Base-by-base conservation (phyloP, 2,888 invertebrate species). In the Sturmia bella region DNA sequence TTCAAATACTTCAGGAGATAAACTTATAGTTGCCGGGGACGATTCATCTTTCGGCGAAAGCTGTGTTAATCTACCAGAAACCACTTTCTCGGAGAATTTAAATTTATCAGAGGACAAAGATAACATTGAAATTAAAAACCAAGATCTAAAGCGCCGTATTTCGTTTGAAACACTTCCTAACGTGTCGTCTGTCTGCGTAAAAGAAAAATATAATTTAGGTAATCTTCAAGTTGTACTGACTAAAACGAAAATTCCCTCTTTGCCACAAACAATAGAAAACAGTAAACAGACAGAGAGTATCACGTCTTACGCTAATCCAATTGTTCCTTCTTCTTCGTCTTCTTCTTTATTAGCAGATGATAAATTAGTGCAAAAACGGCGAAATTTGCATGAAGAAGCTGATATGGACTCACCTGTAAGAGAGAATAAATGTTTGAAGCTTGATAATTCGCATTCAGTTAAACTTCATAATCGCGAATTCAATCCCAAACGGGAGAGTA, bases 151-250 rank as follows among this genome's bases (percentile, higher is more conserved):
- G 15, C 48, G 17, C 4, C 15, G 13, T 3, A 37, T 66, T 32
- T 66, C 64, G 6, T 72, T 66, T 52, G 59, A 78, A 66, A 66
- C 52, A 3, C 13, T 56, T 13, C 11, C 32, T 3, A 13, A 15
- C 9, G 3, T 37, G 15, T 32, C 57, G 37, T 27, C n/a, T n/a
- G 7, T 11, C 7, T 2, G 11, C 4, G 6, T 54, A n/a, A 68
- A 52, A 48, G 64, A 66, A 43, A 41, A 73, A 61, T 79, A 54
- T 15, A 19, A 52, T 54, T 45, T 73, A 64, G 68, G 77, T 73
- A 77, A 76, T 70, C 75, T 70, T 32, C 64, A 80, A 37, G 64
- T 80, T 54, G 41, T 61, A 15, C 66, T 80, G 13, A 48, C 64
- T 1, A 80, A 80, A 64, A 43, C 75, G 0, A 80, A 75, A 48